Evolutionary conservation across 2,113 vertebrate species (phyloP).

Genomic region (Gadus macrocephalus): DNA sequence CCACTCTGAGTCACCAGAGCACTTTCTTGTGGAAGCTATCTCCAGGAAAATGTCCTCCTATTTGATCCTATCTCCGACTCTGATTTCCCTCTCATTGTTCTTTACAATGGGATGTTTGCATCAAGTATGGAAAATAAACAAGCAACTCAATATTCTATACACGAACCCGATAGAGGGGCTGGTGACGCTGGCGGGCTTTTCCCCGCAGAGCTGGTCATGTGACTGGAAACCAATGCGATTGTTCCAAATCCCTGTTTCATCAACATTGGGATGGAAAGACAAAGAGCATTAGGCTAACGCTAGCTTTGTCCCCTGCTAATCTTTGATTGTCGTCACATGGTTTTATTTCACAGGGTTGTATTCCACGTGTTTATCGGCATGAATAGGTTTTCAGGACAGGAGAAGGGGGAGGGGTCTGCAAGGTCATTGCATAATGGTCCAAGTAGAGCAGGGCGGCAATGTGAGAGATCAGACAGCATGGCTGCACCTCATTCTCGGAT

Average conservation of each 20-base stretch:
- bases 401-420: too few species aligned
- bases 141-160: background rate
- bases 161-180: too few species aligned
- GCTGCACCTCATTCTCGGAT: too few species aligned
- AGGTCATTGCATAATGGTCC: too few species aligned
- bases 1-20: too few species aligned
- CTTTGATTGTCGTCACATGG: conserved; percentile 30
- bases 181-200: background rate
- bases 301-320: conserved; percentile 38
- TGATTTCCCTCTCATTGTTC: too few species aligned
- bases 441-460: too few species aligned
- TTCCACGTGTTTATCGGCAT: conserved; percentile 16
- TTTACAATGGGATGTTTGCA: too few species aligned
- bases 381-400: background rate
- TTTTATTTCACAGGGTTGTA: conserved; percentile 9
- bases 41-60: too few species aligned
- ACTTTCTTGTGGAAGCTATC: too few species aligned
- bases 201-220: conserved; percentile 25
- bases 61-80: too few species aligned
- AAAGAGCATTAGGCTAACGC: conserved; percentile 44
- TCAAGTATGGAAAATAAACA: background rate
- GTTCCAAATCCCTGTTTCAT: conserved; percentile 42
- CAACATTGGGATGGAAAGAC: conserved; percentile 22
- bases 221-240: conserved; percentile 50
- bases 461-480: too few species aligned